Conservation (phyloP, 1,140 invertebrate species). For the Aplysia californica region DNA sequence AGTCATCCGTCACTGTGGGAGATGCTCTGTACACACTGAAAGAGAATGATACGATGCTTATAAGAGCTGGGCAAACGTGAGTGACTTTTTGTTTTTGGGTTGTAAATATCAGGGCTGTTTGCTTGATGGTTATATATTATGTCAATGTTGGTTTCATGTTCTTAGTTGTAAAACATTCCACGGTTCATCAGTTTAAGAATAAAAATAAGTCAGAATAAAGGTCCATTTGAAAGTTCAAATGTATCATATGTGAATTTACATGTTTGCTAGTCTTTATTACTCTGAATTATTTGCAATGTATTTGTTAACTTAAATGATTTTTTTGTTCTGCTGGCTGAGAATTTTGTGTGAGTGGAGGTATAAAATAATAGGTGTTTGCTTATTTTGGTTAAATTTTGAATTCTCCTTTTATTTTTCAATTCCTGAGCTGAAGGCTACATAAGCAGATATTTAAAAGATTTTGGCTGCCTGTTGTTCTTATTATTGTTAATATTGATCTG, state of each 20-base stretch:
- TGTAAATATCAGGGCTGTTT: background rate
- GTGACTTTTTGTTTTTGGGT: conserved; percentile 4
- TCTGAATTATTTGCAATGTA: too few relatives aligned
- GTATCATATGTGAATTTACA: background rate
- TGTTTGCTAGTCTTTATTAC: background rate
- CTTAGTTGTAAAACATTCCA: background rate
- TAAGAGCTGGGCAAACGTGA: conserved; percentile 48
- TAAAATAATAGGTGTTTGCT: too few relatives aligned
- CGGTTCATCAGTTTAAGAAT: background rate
- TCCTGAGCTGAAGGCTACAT: too few relatives aligned
- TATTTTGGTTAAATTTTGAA: too few relatives aligned
- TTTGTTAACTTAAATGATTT: too few relatives aligned
- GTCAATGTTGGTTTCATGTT: background rate
- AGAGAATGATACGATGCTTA: conserved; percentile 48
- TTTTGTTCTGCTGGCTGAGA: too few relatives aligned
- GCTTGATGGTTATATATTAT: background rate
- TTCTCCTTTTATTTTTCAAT: too few relatives aligned
- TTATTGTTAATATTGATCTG: too few relatives aligned
- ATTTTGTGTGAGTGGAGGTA: too few relatives aligned
- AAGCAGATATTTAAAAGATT: too few relatives aligned
- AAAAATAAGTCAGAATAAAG: background rate
- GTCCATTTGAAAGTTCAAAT: background rate
- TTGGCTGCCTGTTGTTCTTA: too few relatives aligned
- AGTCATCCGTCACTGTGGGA: conserved; percentile 39
- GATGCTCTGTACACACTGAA: conserved; percentile 42